Evolutionary conservation across 2,797 vertebrate species (phyloP).

Genomic region (Sebastes reedi): DNA sequence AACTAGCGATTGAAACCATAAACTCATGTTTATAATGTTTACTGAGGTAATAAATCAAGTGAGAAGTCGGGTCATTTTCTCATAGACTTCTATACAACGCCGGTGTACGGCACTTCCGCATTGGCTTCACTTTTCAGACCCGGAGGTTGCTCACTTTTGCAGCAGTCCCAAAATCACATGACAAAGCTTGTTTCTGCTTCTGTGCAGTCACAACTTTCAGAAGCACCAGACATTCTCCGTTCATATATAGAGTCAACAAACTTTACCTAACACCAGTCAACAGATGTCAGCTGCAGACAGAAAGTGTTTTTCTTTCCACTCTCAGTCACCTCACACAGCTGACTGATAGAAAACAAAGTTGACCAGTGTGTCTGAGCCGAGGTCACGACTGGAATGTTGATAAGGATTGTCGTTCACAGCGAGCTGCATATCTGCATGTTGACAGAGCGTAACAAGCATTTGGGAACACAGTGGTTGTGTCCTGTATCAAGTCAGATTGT

Average conservation of each 20-base stretch:
- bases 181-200: not conserved
- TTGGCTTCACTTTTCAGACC: too few relatives aligned
- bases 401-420: conserved; percentile 23
- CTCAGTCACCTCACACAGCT: conserved; percentile 26
- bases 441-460: conserved; percentile 35
- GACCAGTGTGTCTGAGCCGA: conserved; percentile 23
- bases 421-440: conserved; percentile 39
- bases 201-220: not conserved
- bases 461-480: conserved; percentile 25
- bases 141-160: too few relatives aligned
- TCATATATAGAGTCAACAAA: not conserved
- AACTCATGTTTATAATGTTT: too few relatives aligned
- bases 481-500: conserved; percentile 9
- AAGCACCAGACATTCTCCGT: not conserved
- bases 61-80: too few relatives aligned
- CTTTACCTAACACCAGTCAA: not conserved
- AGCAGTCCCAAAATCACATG: not conserved
- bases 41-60: too few relatives aligned
- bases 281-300: not conserved
- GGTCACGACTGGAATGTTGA: conserved; percentile 52
- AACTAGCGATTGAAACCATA: too few relatives aligned
- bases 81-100: too few relatives aligned
- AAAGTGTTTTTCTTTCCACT: conserved; percentile 24
- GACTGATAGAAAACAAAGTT: conserved; percentile 25
- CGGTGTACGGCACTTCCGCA: too few relatives aligned